phyloP scores from a whole-genome alignment of 2,113 vertebrate genomes.

The Oophaga pumilio region DNA sequence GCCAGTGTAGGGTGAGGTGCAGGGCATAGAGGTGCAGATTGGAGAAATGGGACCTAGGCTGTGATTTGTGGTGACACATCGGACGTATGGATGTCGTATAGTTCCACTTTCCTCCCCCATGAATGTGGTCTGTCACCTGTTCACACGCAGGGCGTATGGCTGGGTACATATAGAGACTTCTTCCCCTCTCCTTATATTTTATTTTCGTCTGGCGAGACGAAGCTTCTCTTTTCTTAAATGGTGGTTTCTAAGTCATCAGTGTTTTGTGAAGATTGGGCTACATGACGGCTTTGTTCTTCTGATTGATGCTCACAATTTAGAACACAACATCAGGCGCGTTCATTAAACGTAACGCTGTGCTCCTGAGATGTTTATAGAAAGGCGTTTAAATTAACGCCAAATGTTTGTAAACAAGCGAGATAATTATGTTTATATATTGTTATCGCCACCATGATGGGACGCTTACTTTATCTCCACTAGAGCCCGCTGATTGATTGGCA shows the following conservation, averaged over 20 bases:
- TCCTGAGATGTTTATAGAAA: neutral
- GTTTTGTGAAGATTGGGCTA: constrained; percentile 6
- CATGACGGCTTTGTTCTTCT: neutral
- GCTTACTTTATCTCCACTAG: neutral
- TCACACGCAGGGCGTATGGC: neutral
- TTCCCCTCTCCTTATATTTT: neutral
- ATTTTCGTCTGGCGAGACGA: neutral
- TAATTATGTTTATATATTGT: neutral
- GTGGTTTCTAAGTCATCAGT: neutral
- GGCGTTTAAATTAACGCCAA: neutral
- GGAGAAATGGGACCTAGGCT: neutral
- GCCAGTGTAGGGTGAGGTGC: no score
- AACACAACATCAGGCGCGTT: neutral
- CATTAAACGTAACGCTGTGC: neutral
- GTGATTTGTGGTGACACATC: neutral
- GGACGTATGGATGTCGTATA: neutral
- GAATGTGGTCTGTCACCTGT: neutral
- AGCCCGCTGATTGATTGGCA: neutral
- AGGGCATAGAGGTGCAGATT: no score
- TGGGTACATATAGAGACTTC: neutral
- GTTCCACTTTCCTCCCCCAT: neutral
- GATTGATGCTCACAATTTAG: neutral
- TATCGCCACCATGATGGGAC: neutral
- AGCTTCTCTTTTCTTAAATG: neutral
- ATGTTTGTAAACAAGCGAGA: neutral